Percentiles rank a stretch among this genome's conserved stretches.
phyloP scores from a whole-genome alignment of 2,113 vertebrate species.

The Isichthys henryi region DNA sequence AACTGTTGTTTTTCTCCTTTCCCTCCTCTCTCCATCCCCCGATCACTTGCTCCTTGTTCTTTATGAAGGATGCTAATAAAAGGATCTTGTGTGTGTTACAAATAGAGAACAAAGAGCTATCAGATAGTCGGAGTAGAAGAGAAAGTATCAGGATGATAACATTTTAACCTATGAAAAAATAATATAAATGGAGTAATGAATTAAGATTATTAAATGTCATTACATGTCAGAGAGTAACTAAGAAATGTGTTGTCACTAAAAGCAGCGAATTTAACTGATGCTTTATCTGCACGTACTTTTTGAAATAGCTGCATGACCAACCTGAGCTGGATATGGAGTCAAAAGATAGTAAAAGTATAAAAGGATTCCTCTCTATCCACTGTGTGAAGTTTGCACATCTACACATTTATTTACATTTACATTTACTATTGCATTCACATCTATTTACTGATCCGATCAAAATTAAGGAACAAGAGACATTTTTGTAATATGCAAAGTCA shows the following conservation, averaged over 20 bases:
- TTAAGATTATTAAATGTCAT: not conserved
- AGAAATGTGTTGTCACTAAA: not conserved
- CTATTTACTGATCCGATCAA: not conserved
- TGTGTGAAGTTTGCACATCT: not conserved
- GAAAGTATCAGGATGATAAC: not conserved
- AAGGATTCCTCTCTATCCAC: not conserved
- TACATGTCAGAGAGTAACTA: not conserved
- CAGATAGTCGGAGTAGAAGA: not conserved
- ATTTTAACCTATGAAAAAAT: not conserved
- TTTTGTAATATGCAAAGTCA: no score
- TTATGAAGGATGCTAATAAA: conserved; percentile 58
- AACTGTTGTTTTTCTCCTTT: conserved; percentile 6
- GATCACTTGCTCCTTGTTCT: conserved; percentile 40
- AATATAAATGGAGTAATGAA: not conserved
- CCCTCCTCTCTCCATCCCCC: not conserved
- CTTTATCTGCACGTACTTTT: not conserved
- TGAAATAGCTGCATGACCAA: not conserved
- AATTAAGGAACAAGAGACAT: no score
- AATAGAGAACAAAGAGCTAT: not conserved
- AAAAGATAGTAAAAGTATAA: not conserved
- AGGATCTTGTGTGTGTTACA: conserved; percentile 38
- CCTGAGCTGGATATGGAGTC: not conserved
- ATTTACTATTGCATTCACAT: not conserved
- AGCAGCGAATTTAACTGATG: not conserved
- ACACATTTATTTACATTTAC: not conserved